These are phyloP conservation scores for Cottus gobio DNA, from an alignment of 2,113 vertebrate genomes.

Conservation along the genomic window DNA sequence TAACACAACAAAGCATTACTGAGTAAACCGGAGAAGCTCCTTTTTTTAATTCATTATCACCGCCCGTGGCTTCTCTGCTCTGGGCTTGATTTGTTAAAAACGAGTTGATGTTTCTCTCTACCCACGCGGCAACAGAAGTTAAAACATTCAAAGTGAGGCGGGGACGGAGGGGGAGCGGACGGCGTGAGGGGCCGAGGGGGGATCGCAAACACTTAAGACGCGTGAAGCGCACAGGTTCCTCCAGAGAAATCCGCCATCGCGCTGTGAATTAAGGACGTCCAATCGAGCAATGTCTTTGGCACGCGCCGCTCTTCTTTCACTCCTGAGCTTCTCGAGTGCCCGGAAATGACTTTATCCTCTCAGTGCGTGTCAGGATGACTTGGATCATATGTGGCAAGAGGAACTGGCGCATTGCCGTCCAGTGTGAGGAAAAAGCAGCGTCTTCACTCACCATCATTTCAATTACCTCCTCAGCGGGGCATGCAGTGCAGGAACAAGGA, in stretches of 20 bases:
- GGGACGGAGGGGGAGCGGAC: background rate
- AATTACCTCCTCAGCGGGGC: slow-evolving; percentile 27
- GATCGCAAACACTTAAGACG: slow-evolving; percentile 20
- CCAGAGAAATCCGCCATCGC: slow-evolving; percentile 23
- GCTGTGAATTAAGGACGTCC: background rate
- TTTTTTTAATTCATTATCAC: background rate
- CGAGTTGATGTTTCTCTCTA: slow-evolving; percentile 32
- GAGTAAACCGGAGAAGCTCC: background rate
- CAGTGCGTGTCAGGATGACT: slow-evolving; percentile 8
- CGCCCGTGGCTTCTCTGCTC: background rate
- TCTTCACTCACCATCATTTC: slow-evolving; percentile 36
- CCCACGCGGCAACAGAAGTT: slow-evolving; percentile 34
- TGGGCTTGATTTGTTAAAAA: slow-evolving; percentile 42
- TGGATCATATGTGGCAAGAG: slow-evolving; percentile 11
- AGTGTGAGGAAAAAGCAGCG: slow-evolving; percentile 14
- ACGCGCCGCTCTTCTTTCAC: background rate
- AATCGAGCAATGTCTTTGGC: slow-evolving; percentile 12
- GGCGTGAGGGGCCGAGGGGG: background rate
- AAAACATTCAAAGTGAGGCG: slow-evolving; percentile 37
- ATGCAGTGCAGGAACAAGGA: slow-evolving; percentile 5
- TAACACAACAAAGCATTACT: background rate
- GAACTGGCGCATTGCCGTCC: slow-evolving; percentile 1
- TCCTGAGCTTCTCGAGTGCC: slow-evolving; percentile 17
- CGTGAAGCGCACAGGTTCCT: slow-evolving; percentile 2
- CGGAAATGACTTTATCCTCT: slow-evolving; percentile 30